phyloP scores from a whole-genome alignment of 2,888 invertebrate genomes.

The Anagyrus pseudococci region DNA sequence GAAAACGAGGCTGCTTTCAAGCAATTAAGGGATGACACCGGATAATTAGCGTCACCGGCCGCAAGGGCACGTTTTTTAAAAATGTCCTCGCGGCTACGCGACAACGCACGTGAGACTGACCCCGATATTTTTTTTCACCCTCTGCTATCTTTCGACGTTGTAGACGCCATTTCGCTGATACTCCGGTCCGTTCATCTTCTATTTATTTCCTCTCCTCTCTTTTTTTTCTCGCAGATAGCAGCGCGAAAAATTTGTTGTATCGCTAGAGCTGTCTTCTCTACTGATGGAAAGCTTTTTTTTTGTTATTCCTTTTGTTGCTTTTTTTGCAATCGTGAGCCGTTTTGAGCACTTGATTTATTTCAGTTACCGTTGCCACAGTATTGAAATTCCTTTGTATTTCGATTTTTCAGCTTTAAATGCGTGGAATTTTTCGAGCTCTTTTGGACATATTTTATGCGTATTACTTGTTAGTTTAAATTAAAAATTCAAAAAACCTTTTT shows the following conservation, averaged over 20 bases:
- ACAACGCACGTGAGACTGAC: background rate
- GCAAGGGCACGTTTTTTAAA: conserved; percentile 18
- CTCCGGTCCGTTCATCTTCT: background rate
- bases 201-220: background rate
- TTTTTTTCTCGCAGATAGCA: background rate
- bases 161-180: background rate
- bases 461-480: conserved; percentile 10
- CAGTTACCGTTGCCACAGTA: background rate
- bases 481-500: background rate
- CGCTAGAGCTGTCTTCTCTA: conserved; percentile 6
- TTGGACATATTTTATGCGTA: background rate
- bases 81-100: conserved; percentile 6
- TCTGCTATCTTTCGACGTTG: background rate
- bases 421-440: background rate
- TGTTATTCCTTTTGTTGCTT: conserved; percentile 10
- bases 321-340: background rate
- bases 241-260: conserved; percentile 17
- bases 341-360: conserved; percentile 15
- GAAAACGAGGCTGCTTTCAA: conserved; percentile 18
- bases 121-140: background rate
- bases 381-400: background rate
- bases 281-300: conserved; percentile 18
- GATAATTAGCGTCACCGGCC: conserved; percentile 19
- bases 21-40: conserved; percentile 25
- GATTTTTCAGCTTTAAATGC: background rate